Base-by-base conservation (phyloP, 2,888 invertebrate species). In the Thymelicus sylvestris region DNA sequence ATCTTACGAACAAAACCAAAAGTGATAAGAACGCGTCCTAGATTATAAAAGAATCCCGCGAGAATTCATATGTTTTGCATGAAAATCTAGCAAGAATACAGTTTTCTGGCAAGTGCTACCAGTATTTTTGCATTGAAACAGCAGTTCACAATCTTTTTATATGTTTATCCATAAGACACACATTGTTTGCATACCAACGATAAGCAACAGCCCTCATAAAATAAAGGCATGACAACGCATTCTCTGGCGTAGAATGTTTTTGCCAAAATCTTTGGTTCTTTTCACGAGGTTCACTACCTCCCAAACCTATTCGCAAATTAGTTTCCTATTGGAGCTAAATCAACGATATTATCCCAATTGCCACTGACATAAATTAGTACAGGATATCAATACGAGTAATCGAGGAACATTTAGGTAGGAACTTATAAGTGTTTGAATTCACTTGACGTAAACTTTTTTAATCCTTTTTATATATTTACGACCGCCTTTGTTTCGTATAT, bases 401-500 rank as follows among this genome's bases (percentile, higher is more conserved):
- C 31, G 31, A 31, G 3, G 31, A 31, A 31, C 31, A 31, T 31
- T 31, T 5, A 2, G 5, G 31, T 31, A 31, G 1, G 0, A 19
- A 19, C 31, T 24, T 31, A 31, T 31, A 31, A 31, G 31, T 31
- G 31, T 31, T 31, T 31, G 31, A 31, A 31, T 3, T 31, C 31
- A 31, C 31, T 31, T 31, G 31, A 31, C 31, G 31, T 31, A 31
- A 24, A 3, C 1, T 24, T 31, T 31, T 50, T 15, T 6, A 50
- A 50, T 15, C 2, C 52, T 52, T 52, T 52, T 50, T 19, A 52
- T 19, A 62, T 19, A 39, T 55, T 47, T 57, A 60, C 38, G 6
- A 13, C 52, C 39, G n/a, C 39, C 10, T 50, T 63, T 64, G 69
- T 64, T 59, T 69, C 57, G 57, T 59, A 59, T 64, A 64, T 79